Percentiles rank a stretch among this genome's conserved stretches.
These are phyloP conservation scores for Hydrochoerus hydrochaeris DNA, from an alignment of 2,113 vertebrate genomes.

Conservation along the genomic window DNA sequence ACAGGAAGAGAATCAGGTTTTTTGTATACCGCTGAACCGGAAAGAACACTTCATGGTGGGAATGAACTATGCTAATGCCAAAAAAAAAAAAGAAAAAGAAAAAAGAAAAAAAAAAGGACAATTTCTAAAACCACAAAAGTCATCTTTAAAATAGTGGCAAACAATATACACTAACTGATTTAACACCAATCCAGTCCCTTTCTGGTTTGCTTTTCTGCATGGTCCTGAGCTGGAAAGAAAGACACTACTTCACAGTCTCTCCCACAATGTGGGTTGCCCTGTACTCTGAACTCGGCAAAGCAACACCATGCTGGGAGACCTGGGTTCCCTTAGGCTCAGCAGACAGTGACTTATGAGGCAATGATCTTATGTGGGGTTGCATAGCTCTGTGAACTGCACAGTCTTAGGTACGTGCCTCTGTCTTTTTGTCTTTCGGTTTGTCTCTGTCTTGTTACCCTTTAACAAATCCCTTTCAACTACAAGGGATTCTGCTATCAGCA, in stretches of 20 bases:
- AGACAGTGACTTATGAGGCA: background rate
- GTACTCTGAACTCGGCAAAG: background rate
- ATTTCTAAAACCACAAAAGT: background rate
- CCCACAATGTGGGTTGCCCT: background rate
- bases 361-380: background rate
- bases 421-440: background rate
- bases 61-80: background rate
- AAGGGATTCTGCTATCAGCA: background rate
- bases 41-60: background rate
- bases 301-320: no score
- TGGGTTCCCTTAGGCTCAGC: background rate
- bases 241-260: background rate
- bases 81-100: background rate
- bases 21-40: background rate
- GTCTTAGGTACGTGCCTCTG: background rate
- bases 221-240: background rate
- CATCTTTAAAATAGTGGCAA: background rate
- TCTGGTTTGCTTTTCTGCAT: background rate
- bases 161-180: background rate
- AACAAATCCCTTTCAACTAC: background rate
- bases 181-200: background rate
- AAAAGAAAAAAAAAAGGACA: conserved; percentile 19
- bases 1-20: background rate
- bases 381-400: fast-evolving
- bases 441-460: background rate